phyloP scores from a whole-genome alignment of 64 coral and sea anemone species.

The Montipora cactus region DNA sequence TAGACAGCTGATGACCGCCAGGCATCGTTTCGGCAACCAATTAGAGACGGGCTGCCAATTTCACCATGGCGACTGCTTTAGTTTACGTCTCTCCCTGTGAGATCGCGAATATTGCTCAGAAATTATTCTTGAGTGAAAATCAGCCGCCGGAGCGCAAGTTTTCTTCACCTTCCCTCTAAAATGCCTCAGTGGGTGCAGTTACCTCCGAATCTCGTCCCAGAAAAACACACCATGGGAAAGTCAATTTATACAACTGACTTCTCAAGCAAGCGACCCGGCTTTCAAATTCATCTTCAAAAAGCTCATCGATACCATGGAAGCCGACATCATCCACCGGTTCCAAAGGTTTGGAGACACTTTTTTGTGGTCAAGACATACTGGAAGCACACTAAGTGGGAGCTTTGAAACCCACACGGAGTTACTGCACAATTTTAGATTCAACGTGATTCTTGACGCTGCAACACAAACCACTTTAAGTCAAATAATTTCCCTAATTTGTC shows the following conservation, averaged over 20 bases:
- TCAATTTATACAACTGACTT: constrained; percentile 88
- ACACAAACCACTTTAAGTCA: neutral
- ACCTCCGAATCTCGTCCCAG: constrained; percentile 85
- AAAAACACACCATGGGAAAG: constrained; percentile 76
- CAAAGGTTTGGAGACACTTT: constrained; percentile 65
- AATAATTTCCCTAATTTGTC: neutral
- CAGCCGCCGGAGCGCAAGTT: neutral
- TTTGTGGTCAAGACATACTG: neutral
- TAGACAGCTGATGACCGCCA: constrained; percentile 56
- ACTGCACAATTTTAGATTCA: no score
- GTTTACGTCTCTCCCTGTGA: constrained; percentile 28
- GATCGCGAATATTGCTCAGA: neutral
- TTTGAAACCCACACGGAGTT: neutral
- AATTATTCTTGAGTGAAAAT: neutral
- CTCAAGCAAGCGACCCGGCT: constrained; percentile 79
- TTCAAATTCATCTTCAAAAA: constrained; percentile 88
- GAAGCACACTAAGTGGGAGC: no score
- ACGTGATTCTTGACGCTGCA: neutral
- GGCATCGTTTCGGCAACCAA: constrained; percentile 58
- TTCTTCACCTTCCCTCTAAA: neutral
- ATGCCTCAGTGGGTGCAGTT: constrained; percentile 90
- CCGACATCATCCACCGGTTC: constrained; percentile 79
- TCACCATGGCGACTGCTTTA: constrained; percentile 71
- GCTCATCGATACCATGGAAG: constrained; percentile 30
- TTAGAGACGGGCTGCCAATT: constrained; percentile 11